Conservation (phyloP, 2,888 invertebrate genomes). For the Tachina fera region DNA sequence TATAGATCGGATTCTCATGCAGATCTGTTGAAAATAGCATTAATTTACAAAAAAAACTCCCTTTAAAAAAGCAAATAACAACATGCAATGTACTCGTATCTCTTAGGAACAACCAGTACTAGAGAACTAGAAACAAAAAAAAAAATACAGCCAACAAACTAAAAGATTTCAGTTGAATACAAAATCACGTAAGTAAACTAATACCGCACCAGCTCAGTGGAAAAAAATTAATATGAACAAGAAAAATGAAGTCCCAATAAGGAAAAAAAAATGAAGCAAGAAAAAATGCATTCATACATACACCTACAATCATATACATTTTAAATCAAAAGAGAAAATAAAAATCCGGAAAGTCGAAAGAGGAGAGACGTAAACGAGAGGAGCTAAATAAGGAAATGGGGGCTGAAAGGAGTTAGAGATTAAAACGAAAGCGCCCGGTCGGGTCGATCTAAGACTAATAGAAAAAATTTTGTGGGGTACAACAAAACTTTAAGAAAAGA, state of each 20-base stretch:
- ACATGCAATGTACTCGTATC: constrained; percentile 50
- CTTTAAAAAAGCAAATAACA: constrained; percentile 46
- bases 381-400: not conserved
- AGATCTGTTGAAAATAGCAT: constrained; percentile 3
- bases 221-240: constrained; percentile 65
- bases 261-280: constrained; percentile 16
- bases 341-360: constrained; percentile 34
- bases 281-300: constrained; percentile 5
- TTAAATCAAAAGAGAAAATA: constrained; percentile 41
- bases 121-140: constrained; percentile 20
- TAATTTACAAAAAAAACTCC: constrained; percentile 4
- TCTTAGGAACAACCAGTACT: constrained; percentile 40
- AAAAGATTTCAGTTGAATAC: constrained; percentile 68
- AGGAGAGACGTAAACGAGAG: constrained; percentile 30
- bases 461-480: constrained; percentile 16
- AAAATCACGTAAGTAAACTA: constrained; percentile 81
- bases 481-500: constrained; percentile 29
- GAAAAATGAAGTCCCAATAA: constrained; percentile 55
- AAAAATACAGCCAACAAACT: constrained; percentile 38
- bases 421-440: constrained; percentile 54
- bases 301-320: not conserved
- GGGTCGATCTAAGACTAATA: constrained; percentile 35
- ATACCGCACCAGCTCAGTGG: constrained; percentile 77
- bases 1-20: constrained; percentile 18
- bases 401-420: constrained; percentile 51